phyloP scores from a whole-genome alignment of 2,113 vertebrate species.

The Piaya cayana region DNA sequence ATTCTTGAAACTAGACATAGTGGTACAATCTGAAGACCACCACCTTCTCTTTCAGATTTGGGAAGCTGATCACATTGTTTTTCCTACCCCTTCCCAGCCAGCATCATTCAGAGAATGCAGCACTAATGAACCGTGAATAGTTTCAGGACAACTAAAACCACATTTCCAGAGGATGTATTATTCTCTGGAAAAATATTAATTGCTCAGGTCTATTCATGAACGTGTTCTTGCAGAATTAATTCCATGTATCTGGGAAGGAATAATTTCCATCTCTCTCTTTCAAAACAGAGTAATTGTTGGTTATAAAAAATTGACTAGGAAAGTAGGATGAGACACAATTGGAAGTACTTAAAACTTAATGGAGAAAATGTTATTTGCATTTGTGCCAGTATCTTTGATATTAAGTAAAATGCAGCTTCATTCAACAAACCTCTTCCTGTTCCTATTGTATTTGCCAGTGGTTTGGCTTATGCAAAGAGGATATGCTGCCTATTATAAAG shows the following conservation, averaged over 20 bases:
- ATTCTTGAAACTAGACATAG: background rate
- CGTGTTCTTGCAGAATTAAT: slow-evolving; percentile 34
- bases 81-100: background rate
- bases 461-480: background rate
- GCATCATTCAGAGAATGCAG: background rate
- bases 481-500: background rate
- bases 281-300: background rate
- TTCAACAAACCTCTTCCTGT: background rate
- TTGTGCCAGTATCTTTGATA: slow-evolving; percentile 14
- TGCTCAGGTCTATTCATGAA: slow-evolving; percentile 50
- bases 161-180: slow-evolving; percentile 25
- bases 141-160: slow-evolving; percentile 22
- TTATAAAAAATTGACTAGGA: background rate
- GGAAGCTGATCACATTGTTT: background rate
- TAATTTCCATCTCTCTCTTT: background rate
- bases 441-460: slow-evolving; percentile 3
- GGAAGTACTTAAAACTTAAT: slow-evolving; percentile 27
- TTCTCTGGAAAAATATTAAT: slow-evolving; percentile 43
- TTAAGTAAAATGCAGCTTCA: background rate
- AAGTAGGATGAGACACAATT: slow-evolving; percentile 17
- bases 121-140: background rate
- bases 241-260: slow-evolving; percentile 27
- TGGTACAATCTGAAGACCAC: background rate
- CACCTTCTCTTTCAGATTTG: background rate
- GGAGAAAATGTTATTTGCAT: background rate